These are phyloP conservation scores for Drosophila mayaguana DNA, from an alignment of 2,888 invertebrate species.

Conservation along the genomic window DNA sequence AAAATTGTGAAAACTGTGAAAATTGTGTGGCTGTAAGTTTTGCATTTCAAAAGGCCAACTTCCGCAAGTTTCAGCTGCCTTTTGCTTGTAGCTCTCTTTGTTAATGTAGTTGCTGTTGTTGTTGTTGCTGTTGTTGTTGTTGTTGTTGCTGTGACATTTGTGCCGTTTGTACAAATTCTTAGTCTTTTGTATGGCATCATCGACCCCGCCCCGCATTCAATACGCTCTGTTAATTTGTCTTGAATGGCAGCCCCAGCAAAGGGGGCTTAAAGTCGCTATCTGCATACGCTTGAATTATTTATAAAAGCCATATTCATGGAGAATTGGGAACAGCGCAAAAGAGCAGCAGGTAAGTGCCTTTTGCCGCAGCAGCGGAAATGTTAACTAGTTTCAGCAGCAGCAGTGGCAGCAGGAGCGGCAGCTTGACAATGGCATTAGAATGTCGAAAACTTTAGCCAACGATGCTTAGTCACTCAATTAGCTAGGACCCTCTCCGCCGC, in stretches of 20 bases:
- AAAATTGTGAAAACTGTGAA: conserved; percentile 26
- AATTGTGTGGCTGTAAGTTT: conserved; percentile 51
- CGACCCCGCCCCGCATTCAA: conserved; percentile 58
- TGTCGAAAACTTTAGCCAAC: conserved; percentile 70
- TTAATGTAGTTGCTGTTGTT: conserved; percentile 8
- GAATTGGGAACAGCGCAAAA: conserved; percentile 45
- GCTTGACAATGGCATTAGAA: conserved; percentile 81
- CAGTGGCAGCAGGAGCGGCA: conserved; percentile 44
- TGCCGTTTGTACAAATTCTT: conserved; percentile 46
- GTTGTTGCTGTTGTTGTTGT: conserved; percentile 5
- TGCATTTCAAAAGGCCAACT: conserved; percentile 69
- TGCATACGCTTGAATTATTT: conserved; percentile 77
- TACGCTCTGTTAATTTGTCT: conserved; percentile 78
- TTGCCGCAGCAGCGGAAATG: conserved; percentile 67
- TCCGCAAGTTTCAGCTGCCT: conserved; percentile 55
- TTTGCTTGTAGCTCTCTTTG: conserved; percentile 5
- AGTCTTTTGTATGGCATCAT: conserved; percentile 47
- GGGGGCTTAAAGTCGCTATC: conserved; percentile 68
- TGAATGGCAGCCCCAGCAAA: conserved; percentile 16
- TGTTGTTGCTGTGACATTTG: conserved; percentile 65
- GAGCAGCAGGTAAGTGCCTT: conserved; percentile 45
- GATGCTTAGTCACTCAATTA: conserved; percentile 79
- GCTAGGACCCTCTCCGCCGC: conserved; percentile 35
- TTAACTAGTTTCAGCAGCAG: conserved; percentile 68
- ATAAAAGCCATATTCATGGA: conserved; percentile 76